Percentiles rank a stretch among this genome's conserved stretches.
phyloP scores from a whole-genome alignment of 2,888 invertebrate species.

The Epinotia ramella region DNA sequence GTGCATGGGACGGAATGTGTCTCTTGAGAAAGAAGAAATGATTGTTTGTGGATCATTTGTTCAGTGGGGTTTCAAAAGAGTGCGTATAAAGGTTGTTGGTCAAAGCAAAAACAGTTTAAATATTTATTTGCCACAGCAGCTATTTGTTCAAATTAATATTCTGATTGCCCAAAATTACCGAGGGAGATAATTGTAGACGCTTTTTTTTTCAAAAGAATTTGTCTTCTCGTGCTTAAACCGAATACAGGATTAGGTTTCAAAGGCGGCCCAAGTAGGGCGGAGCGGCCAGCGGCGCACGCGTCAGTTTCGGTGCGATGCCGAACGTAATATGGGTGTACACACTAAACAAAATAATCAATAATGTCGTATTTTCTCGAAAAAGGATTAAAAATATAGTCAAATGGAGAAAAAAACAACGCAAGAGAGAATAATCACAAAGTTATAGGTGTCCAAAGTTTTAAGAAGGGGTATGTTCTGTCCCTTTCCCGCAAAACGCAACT shows the following conservation, averaged over 20 bases:
- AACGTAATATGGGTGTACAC: constrained; percentile 8
- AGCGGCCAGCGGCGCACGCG: constrained; percentile 47
- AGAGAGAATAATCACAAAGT: too few relatives aligned
- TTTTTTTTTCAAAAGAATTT: constrained; percentile 25
- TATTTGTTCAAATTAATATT: not conserved
- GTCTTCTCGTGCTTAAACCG: constrained; percentile 43
- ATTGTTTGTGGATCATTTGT: not conserved
- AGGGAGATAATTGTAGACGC: constrained; percentile 13
- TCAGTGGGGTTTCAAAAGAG: too few relatives aligned
- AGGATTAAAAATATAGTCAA: too few relatives aligned
- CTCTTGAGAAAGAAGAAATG: not conserved
- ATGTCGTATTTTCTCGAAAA: too few relatives aligned
- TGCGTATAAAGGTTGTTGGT: not conserved
- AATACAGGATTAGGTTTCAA: constrained; percentile 64
- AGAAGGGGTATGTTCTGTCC: too few relatives aligned
- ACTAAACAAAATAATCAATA: too few relatives aligned
- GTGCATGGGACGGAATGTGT: not conserved
- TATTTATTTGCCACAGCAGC: not conserved
- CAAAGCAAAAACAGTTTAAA: not conserved
- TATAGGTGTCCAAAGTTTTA: too few relatives aligned
- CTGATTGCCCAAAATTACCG: not conserved
- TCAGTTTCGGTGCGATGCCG: constrained; percentile 53
- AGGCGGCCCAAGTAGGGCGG: constrained; percentile 58
- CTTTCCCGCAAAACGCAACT: too few relatives aligned
- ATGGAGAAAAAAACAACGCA: too few relatives aligned